A percentile compares a stretch with the other conserved stretches of the same genome.
Evolutionary conservation across 1,140 invertebrate genomes (phyloP).

Genomic region (Drosophila sp.): DNA sequence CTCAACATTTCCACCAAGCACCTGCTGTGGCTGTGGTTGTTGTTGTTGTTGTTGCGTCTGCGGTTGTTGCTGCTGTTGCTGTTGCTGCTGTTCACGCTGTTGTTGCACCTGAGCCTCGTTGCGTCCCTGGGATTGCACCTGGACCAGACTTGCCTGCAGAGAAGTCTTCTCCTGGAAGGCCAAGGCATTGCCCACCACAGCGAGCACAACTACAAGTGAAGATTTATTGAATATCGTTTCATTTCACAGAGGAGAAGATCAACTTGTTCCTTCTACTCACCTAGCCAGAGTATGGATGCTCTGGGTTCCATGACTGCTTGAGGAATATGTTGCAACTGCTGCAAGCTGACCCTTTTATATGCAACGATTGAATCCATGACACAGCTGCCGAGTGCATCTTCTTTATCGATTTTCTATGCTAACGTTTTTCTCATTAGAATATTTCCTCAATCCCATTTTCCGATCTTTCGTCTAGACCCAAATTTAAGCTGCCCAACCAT

Average conservation of each 20-base stretch:
- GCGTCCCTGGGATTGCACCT: constrained; percentile 44
- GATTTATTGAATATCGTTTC: background rate
- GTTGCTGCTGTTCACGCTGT: constrained; percentile 22
- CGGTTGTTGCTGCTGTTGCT: background rate
- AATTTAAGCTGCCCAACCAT: constrained; percentile 45
- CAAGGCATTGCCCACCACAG: constrained; percentile 29
- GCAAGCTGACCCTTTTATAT: constrained; percentile 49
- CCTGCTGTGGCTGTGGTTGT: constrained; percentile 25
- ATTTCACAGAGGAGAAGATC: background rate
- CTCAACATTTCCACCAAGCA: constrained; percentile 25
- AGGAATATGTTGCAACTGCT: constrained; percentile 31
- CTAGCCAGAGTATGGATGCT: constrained; percentile 42
- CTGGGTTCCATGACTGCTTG: constrained; percentile 33
- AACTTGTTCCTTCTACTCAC: constrained; percentile 24
- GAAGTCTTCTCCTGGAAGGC: constrained; percentile 69
- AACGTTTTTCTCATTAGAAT: constrained; percentile 75
- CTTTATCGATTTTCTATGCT: constrained; percentile 32
- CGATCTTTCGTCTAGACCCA: constrained; percentile 36
- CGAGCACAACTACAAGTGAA: constrained; percentile 47
- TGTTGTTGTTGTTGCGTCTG: constrained; percentile 34
- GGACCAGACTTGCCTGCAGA: constrained; percentile 47
- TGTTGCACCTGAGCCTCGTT: constrained; percentile 28
- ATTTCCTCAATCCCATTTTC: constrained; percentile 39
- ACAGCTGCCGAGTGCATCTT: constrained; percentile 49
- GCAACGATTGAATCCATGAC: background rate